A percentile compares a stretch with the other conserved stretches of the same genome.
Conservation (phyloP, 2,888 invertebrate species). For the Sipunculus nudus region DNA sequence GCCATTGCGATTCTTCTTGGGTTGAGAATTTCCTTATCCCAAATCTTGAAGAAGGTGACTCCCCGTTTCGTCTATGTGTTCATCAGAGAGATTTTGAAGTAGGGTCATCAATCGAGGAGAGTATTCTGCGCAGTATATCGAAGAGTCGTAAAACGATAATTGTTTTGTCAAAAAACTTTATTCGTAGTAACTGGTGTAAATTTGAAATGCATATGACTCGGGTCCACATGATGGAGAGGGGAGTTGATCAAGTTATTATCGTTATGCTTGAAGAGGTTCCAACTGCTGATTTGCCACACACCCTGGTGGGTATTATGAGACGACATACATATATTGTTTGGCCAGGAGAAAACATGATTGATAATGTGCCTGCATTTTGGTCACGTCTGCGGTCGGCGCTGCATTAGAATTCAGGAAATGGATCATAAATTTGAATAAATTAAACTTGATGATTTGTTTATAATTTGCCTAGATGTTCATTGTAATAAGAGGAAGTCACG, state of each 20-base stretch:
- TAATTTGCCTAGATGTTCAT: no score
- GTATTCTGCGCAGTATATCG: not conserved
- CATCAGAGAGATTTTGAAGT: slow-evolving; percentile 1
- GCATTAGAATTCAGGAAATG: no score
- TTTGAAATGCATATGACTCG: not conserved
- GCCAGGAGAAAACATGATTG: no score
- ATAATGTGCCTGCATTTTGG: no score
- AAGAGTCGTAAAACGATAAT: not conserved
- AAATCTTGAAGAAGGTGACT: not conserved
- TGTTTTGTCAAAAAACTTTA: not conserved
- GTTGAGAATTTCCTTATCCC: not conserved
- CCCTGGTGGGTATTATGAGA: not conserved
- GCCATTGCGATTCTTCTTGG: not conserved
- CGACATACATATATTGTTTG: not conserved
- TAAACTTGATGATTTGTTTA: no score
- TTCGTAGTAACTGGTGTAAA: slow-evolving; percentile 4
- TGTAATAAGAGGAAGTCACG: no score
- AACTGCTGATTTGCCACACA: not conserved
- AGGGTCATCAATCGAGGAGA: slow-evolving; percentile 3
- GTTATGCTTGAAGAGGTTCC: not conserved
- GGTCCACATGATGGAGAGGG: not conserved
- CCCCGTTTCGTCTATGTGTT: not conserved
- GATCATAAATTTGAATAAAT: no score
- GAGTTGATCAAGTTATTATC: not conserved
- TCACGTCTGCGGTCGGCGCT: no score